These are phyloP conservation scores for Phenacoccus solenopsis DNA, from an alignment of 1,140 invertebrate genomes.

Conservation along the genomic window DNA sequence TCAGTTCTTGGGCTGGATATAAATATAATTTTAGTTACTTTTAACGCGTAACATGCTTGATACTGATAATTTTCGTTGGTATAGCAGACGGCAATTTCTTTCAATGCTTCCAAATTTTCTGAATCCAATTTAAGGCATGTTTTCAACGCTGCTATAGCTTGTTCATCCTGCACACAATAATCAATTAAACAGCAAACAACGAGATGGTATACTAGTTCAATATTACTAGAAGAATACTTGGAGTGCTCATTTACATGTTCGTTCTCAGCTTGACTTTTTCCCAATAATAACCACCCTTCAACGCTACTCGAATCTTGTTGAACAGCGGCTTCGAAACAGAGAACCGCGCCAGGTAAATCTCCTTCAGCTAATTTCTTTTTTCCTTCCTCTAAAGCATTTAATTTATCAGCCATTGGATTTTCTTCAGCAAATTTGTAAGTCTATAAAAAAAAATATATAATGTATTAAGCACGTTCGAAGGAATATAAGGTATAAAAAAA, in stretches of 20 bases:
- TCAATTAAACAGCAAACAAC: slow-evolving; percentile 27
- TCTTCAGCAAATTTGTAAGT: slow-evolving; percentile 73
- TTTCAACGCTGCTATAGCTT: slow-evolving; percentile 77
- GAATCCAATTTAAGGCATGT: slow-evolving; percentile 72
- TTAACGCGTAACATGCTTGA: slow-evolving; percentile 55
- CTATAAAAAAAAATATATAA: slow-evolving; percentile 30
- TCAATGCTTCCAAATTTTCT: slow-evolving; percentile 66
- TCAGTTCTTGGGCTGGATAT: too few species aligned
- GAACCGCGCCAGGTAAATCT: slow-evolving; percentile 86
- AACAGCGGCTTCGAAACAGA: slow-evolving; percentile 92
- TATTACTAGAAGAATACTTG: neutral
- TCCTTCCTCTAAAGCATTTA: slow-evolving; percentile 77
- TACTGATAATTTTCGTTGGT: slow-evolving; percentile 85
- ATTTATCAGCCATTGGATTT: slow-evolving; percentile 70
- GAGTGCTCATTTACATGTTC: slow-evolving; percentile 44
- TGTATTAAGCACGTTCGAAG: neutral
- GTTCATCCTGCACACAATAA: slow-evolving; percentile 70
- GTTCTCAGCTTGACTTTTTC: slow-evolving; percentile 86
- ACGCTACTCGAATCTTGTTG: slow-evolving; percentile 67
- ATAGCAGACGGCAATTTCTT: slow-evolving; percentile 84
- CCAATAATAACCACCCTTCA: slow-evolving; percentile 70
- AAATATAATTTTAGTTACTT: slow-evolving; percentile 28
- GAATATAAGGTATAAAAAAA: slow-evolving; percentile 30
- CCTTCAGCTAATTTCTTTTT: slow-evolving; percentile 66
- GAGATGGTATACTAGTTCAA: neutral